phyloP scores from a whole-genome alignment of 1,140 invertebrate species.

The Zaprionus ornatus region DNA sequence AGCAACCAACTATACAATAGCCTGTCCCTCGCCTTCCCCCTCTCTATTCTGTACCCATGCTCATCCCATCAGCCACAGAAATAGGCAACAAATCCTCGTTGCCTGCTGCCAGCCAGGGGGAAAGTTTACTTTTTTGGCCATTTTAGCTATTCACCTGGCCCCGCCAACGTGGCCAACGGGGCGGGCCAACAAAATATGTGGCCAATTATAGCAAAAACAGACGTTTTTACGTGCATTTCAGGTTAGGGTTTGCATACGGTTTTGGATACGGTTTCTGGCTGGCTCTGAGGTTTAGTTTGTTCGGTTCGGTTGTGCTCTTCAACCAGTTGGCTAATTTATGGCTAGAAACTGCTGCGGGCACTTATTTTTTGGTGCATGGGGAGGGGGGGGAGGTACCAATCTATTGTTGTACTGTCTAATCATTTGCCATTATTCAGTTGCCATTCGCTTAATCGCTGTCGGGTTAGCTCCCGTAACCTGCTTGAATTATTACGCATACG shows the following conservation, averaged over 20 bases:
- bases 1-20: not conserved
- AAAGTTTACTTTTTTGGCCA: slow-evolving; percentile 47
- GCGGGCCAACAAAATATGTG: slow-evolving; percentile 72
- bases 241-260: slow-evolving; percentile 12
- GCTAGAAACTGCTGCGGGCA: slow-evolving; percentile 51
- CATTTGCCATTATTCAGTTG: slow-evolving; percentile 63
- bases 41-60: no score
- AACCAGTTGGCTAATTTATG: slow-evolving; percentile 70
- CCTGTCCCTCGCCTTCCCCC: not conserved
- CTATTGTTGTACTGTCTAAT: slow-evolving; percentile 51
- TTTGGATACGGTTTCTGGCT: slow-evolving; percentile 11
- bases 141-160: slow-evolving; percentile 55
- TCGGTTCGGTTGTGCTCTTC: slow-evolving; percentile 12
- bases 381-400: not conserved
- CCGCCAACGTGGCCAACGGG: slow-evolving; percentile 11
- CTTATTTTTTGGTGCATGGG: not conserved
- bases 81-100: slow-evolving; percentile 22
- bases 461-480: not conserved
- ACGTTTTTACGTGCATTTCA: slow-evolving; percentile 74
- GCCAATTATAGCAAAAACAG: slow-evolving; percentile 81
- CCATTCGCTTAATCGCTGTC: slow-evolving; percentile 29
- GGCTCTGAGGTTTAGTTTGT: not conserved
- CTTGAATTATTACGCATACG: slow-evolving; percentile 37
- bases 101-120: slow-evolving; percentile 16
- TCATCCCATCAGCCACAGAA: slow-evolving; percentile 9